These are phyloP conservation scores for Caenorhabditis sp. DNA, from an alignment of 2,888 invertebrate species.

Conservation along the genomic window DNA sequence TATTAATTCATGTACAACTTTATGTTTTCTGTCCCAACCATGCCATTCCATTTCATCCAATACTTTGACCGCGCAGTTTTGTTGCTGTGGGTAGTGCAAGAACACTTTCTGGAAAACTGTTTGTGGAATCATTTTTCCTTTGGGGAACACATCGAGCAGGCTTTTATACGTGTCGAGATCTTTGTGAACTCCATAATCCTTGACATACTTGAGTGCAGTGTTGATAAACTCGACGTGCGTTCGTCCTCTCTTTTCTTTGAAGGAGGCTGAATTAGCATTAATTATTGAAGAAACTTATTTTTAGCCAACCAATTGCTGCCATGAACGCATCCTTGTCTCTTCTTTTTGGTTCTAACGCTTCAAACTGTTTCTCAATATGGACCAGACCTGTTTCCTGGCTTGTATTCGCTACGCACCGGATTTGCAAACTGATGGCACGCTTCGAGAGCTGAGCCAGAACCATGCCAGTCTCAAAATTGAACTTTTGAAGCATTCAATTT, in stretches of 20 bases:
- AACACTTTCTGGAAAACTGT: conserved; percentile 91
- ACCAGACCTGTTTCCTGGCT: conserved; percentile 62
- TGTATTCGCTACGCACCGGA: conserved; percentile 12
- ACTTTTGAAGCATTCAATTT: too few species aligned
- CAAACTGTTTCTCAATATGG: conserved; percentile 80
- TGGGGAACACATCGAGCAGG: conserved; percentile 84
- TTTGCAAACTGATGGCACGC: neutral
- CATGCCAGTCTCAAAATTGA: conserved; percentile 22
- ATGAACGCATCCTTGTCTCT: conserved; percentile 79
- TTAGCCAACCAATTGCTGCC: conserved; percentile 75
- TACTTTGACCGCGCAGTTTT: conserved; percentile 93
- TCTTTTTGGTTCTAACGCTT: conserved; percentile 71
- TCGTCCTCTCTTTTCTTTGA: conserved; percentile 88
- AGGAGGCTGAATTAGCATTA: conserved; percentile 86
- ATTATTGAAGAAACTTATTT: neutral
- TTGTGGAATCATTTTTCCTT: conserved; percentile 91
- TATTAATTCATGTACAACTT: conserved; percentile 3
- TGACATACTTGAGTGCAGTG: conserved; percentile 92
- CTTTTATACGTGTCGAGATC: conserved; percentile 85
- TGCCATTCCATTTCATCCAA: conserved; percentile 96
- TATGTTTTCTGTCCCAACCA: conserved; percentile 86
- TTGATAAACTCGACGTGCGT: conserved; percentile 97
- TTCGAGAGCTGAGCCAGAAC: neutral
- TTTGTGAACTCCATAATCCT: conserved; percentile 92
- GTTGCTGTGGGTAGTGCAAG: conserved; percentile 96